Base-by-base conservation (phyloP, 2,797 vertebrate species). In the Aphelocoma californica region DNA sequence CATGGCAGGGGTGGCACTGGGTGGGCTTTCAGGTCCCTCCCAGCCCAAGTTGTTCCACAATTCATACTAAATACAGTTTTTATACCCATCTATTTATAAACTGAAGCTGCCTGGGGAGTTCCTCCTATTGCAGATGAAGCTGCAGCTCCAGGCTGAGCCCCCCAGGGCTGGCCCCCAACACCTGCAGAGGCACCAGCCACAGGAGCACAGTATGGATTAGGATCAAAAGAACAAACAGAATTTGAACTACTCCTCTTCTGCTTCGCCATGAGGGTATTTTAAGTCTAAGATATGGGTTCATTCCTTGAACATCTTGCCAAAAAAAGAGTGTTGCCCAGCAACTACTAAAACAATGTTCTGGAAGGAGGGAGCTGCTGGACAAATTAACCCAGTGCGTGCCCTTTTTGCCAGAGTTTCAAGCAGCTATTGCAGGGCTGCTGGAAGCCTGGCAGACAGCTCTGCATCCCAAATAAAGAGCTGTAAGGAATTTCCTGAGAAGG, bases 271-370 rank as follows among this genome's bases (percentile, higher is more conserved):
- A 85, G 91, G 82, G 92, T 96, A 94, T 95, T 97, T 96, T 97
- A 95, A 97, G 95, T 97, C 94, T 86, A 90, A 97, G 96, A 97
- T 95, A 97, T 6, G 82, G 71, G 89, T 84, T 97, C 94, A 90
- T 96, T 97, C 95, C 94, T 97, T 94, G 87, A 69, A 91, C 89
- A 54, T 88, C 91, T 95, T 96, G 91, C 96, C 92, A 96, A 97
- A 97, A 95, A 92, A 81, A 92, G 90, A 93, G 58, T 50, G 96
- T 97, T 97, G 97, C 98, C 86, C 96, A 93, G 97, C 97, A 98
- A 97, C 96, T 90, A 74, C 79, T 90, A 95, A 95, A 97, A 96
- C 95, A 97, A 92, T 57, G 54, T 93, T 83, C 77, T 56, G 93
- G 64, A 94, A 95, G 69, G 88, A 96, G 80, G 69, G 42, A 42